Evolutionary conservation across 2,113 vertebrate species (phyloP).

Genomic region (Oryzias curvinotus): DNA sequence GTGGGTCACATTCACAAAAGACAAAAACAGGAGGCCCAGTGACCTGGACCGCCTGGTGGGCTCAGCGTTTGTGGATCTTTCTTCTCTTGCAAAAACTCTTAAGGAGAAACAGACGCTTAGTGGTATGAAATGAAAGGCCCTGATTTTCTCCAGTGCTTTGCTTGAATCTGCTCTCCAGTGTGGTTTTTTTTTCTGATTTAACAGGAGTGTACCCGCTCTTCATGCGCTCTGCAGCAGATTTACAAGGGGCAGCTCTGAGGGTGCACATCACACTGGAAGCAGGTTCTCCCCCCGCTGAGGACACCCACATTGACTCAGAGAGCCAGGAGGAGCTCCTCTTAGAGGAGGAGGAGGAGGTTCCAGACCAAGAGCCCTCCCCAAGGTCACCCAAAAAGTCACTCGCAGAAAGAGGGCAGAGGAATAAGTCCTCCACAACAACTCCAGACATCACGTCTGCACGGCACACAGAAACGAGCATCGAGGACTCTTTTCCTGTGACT

Average conservation of each 20-base stretch:
- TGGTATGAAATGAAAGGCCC: slow-evolving; percentile 76
- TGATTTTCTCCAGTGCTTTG: background rate
- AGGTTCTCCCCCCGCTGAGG: slow-evolving; percentile 10
- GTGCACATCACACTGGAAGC: slow-evolving; percentile 79
- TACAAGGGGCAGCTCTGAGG: slow-evolving; percentile 88
- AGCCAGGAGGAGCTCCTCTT: slow-evolving; percentile 66
- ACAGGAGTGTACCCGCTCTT: slow-evolving; percentile 92
- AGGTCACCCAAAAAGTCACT: slow-evolving; percentile 21
- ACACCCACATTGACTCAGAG: slow-evolving; percentile 53
- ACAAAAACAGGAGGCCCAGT: slow-evolving; percentile 79
- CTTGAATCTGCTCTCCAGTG: background rate
- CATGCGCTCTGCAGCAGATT: slow-evolving; percentile 82
- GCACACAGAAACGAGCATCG: slow-evolving; percentile 15
- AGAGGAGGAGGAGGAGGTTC: slow-evolving; percentile 31
- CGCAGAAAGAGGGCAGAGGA: slow-evolving; percentile 26
- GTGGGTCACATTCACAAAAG: slow-evolving; percentile 88
- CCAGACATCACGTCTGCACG: slow-evolving; percentile 39
- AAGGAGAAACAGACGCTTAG: slow-evolving; percentile 79
- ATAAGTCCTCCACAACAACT: slow-evolving; percentile 2
- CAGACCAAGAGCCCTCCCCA: slow-evolving; percentile 8
- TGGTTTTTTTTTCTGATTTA: slow-evolving; percentile 29
- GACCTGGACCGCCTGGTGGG: slow-evolving; percentile 89
- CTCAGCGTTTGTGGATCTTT: slow-evolving; percentile 86
- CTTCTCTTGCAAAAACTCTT: slow-evolving; percentile 71
- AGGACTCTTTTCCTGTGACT: slow-evolving; percentile 81